Evolutionary conservation across 2,797 vertebrate genomes (phyloP), one percentile per base, ranked within the genome.

Genomic region (Anolis apletophallus): DNA sequence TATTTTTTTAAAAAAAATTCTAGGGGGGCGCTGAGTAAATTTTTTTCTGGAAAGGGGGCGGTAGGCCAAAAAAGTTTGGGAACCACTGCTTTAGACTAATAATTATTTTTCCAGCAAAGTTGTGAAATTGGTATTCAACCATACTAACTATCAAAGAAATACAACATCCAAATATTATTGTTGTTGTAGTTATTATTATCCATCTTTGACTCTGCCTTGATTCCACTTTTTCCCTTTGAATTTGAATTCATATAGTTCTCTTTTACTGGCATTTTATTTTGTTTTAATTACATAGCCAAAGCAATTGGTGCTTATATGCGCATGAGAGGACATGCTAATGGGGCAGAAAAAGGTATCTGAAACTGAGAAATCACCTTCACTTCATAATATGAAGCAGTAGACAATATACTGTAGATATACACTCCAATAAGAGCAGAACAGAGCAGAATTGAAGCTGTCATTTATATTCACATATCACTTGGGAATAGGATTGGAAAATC

Each of bases 361-460:
- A 0, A 83, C 84, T 77, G 64, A 93, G 83, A 89, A 77, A 93
- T 87, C 69, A 77, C 84, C 89, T 92, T 81, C 83, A 87, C 91
- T 89, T 90, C 81, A 73, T 85, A 91, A 88, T 90, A 57, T 78
- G 76, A 68, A 92, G 73, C 13, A 71, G 83, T 8, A 86, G 85
- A 82, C 88, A 89, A 89, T 88, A 85, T 80, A 46, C 46, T 46
- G 46, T 46, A 76, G 80, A 82, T 86, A 86, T n/a, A 81, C 6
- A 76, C 57, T 88, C 55, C 36, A 85, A 13, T 85, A 68, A 84
- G 46, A 85, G 55, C 71, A 67, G 46, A 85, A 52, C 71, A 67
- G 72, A 86, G 74, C 54, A 87, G 84, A 90, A 83, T 90, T 91
- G 88, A 77, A 87, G 88, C 81, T 93, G 82, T 90, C 69, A 92